These are phyloP conservation scores for Tillus elongatus DNA, from an alignment of 2,888 invertebrate genomes.

Conservation along the genomic window DNA sequence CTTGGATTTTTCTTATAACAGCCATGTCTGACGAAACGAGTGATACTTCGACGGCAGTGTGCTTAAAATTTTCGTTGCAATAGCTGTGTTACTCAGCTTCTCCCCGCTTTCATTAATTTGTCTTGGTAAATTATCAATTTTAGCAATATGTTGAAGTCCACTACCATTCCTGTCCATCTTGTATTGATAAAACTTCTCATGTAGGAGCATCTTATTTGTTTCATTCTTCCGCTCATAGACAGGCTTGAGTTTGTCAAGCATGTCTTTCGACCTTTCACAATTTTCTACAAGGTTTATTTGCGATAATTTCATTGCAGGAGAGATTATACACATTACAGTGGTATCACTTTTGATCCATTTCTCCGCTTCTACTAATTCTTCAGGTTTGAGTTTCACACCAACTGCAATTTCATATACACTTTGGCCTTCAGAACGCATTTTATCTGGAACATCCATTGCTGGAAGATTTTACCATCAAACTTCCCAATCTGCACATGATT, in stretches of 20 bases:
- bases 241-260: conserved; percentile 20
- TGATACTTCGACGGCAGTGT: conserved; percentile 14
- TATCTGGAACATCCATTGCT: no score
- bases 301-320: conserved; percentile 18
- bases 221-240: conserved; percentile 21
- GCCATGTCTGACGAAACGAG: conserved; percentile 14
- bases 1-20: no score
- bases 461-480: no score
- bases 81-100: conserved; percentile 18
- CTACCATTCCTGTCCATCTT: conserved; percentile 21
- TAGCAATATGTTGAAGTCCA: conserved; percentile 26
- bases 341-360: conserved; percentile 21
- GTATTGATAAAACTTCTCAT: conserved; percentile 23
- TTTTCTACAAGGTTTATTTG: conserved; percentile 24
- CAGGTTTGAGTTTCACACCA: no score
- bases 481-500: no score
- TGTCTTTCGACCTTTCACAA: conserved; percentile 21
- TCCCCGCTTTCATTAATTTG: conserved; percentile 21
- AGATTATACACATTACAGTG: conserved; percentile 18
- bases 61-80: conserved; percentile 21
- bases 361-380: no score
- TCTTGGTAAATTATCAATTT: conserved; percentile 26
- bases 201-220: conserved; percentile 23
- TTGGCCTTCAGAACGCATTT: no score
- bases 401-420: no score